Conservation (phyloP, 92 coral and sea anemone species). For the Actinernus sp. region DNA sequence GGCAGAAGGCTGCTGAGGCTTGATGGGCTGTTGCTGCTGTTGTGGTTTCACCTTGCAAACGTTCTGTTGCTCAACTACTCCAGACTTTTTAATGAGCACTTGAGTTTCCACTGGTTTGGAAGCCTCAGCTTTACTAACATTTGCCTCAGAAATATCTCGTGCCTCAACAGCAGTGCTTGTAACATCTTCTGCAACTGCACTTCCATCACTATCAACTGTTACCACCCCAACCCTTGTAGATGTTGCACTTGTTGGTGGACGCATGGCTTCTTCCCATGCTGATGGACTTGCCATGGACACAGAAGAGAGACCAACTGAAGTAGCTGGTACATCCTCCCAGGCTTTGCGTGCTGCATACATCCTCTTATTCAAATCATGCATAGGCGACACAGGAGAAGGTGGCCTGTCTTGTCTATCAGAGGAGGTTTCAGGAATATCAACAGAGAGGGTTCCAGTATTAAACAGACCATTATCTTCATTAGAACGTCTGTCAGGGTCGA, state of each 20-base stretch:
- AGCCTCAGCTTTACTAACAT: conserved; percentile 65
- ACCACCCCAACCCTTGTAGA: conserved; percentile 55
- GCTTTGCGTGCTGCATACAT: conserved; percentile 86
- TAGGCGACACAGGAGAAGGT: conserved; percentile 67
- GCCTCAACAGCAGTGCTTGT: conserved; percentile 48
- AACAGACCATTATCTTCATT: conserved; percentile 72
- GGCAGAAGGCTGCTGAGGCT: conserved; percentile 76
- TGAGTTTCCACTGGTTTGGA: conserved; percentile 70
- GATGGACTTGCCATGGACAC: conserved; percentile 29
- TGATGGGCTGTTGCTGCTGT: conserved; percentile 88
- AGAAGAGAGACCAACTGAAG: conserved; percentile 35
- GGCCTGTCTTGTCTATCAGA: conserved; percentile 79
- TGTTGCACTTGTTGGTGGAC: conserved; percentile 38
- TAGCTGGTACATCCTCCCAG: conserved; percentile 68
- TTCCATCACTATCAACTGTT: conserved; percentile 45
- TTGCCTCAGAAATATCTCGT: conserved; percentile 63
- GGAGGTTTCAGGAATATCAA: conserved; percentile 67
- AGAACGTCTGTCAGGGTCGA: conserved; percentile 54
- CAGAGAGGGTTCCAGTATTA: conserved; percentile 63
- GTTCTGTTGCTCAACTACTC: conserved; percentile 89
- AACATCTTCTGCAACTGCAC: conserved; percentile 41
- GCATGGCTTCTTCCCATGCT: conserved; percentile 63
- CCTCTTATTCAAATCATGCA: conserved; percentile 74
- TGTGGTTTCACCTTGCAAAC: conserved; percentile 98
- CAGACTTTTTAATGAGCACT: conserved; percentile 76